phyloP scores from a whole-genome alignment of 2,888 invertebrate species.

The Brachyopa scutellaris region DNA sequence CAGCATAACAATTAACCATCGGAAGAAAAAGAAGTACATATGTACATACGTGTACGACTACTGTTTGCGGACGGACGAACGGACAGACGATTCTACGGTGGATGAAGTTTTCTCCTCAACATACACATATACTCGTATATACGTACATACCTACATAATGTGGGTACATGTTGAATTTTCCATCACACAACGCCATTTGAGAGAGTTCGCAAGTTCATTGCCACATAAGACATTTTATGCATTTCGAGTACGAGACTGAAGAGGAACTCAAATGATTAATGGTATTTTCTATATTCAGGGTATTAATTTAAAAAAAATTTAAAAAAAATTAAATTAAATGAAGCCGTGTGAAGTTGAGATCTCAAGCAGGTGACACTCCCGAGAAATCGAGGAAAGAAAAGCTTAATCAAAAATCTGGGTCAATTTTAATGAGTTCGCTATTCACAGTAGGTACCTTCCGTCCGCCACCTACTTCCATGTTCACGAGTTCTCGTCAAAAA shows the following conservation, averaged over 20 bases:
- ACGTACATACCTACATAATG: too few species aligned
- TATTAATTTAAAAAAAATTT: constrained; percentile 36
- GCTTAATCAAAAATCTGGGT: constrained; percentile 50
- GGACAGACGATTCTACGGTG: not conserved
- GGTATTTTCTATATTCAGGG: constrained; percentile 9
- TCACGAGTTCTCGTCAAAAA: constrained; percentile 27
- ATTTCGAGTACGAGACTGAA: constrained; percentile 14
- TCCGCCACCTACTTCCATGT: constrained; percentile 16
- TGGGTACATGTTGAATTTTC: constrained; percentile 33
- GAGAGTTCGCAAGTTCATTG: constrained; percentile 58
- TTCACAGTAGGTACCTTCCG: constrained; percentile 24
- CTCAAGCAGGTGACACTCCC: constrained; percentile 52
- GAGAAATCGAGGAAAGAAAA: constrained; percentile 24
- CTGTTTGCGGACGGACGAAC: constrained; percentile 8
- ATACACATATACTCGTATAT: too few species aligned
- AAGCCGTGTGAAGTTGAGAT: constrained; percentile 18
- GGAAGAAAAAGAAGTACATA: constrained; percentile 9
- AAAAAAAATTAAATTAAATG: not conserved
- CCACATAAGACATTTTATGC: constrained; percentile 47
- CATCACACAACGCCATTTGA: constrained; percentile 12
- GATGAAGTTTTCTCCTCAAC: constrained; percentile 31
- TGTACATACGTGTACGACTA: too few species aligned
- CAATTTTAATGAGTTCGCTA: constrained; percentile 53
- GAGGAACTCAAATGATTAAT: constrained; percentile 22
- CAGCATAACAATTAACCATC: constrained; percentile 46